Evolutionary conservation across 2,888 invertebrate genomes (phyloP), one percentile per base, ranked within the genome.

Genomic region (Unio pictorum): DNA sequence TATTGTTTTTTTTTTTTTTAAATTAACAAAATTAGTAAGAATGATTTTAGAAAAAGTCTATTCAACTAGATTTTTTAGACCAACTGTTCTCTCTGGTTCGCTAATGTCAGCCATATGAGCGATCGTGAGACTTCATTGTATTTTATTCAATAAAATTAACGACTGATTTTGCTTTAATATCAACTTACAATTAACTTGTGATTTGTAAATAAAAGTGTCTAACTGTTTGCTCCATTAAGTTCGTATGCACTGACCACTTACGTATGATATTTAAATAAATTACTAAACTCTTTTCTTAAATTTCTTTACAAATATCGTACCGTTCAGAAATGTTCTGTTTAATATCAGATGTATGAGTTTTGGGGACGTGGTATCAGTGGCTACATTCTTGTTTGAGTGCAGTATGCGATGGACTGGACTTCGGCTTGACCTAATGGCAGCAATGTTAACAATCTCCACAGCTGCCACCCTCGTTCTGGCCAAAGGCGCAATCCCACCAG

Each of bases 401-500:
- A 73, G 79, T 30, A 89, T 89, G 88, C 79, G 90, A 30, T 91
- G 91, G 90, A 82, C 90, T 65, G 89, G 88, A 8, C 86, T 90
- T 15, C 86, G 91, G 80, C 79, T 90, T 34, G 90, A 90, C 72
- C 76, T 91, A 2, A 69, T 89, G 63, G 89, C 89, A 3, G 87
- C 89, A 1, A 79, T 89, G 60, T 90, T 92, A 30, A 91, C 91
- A 2, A 89, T 91, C 34, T 83, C 90, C 15, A 91, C 92, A 8
- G 91, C 92, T 6, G 79, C 92, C n/a, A 86, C 92, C 28, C 90
- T 92, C 18, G 90, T 93, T 45, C 79, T 90, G 15, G 86, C 92
- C 0, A 84, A 84, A 65, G 81, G 79, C 15, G 11, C 73, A 4
- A 80, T 84, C 15, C 64, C 76, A 3, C 91, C 93, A 1, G 92